Base-by-base conservation (phyloP, 2,888 invertebrate species). In the Neocrepidodera transversa region DNA sequence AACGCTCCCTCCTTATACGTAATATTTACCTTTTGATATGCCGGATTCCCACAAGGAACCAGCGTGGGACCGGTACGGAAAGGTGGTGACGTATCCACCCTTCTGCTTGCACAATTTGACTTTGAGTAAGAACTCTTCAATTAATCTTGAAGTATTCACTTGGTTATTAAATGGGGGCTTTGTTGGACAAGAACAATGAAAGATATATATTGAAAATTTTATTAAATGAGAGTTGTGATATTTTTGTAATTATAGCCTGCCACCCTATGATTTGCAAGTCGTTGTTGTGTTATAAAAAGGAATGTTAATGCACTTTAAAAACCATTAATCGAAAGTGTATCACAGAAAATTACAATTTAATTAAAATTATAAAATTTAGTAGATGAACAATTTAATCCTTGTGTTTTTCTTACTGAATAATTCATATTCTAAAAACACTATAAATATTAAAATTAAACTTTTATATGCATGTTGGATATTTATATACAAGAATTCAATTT, bases 41-140 rank as follows among this genome's bases (percentile, higher is more conserved):
- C 65, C 47, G 67, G 58, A 68, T 69, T 70, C 70, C 68, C 70
- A 70, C 66, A 66, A 58, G 59, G 58, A 55, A 68, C 40, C 68
- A 70, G 70, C 70, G 70, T 70, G 70, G 68, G 70, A 70, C 67
- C 69, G 63, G 56, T 64, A 47, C 23, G 35, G 38, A 52, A 58
- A 68, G 70, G 70, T 69, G 70, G 68, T 68, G 64, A 65, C 67
- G 58, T 42, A 61, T 47, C 64, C 66, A 61, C 67, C 68, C 68
- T 59, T 60, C 47, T 30, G 50, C 43, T 60, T 57, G 52, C 55
- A 51, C 53, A 58, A 59, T 55, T 45, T 67, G 65, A 68, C 68
- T 67, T 69, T 61, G 65, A 61, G 66, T 63, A 64, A 66, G 62
- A 55, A 64, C 63, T 63, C 66, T 66, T 62, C 63, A 67, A 68